Base-by-base conservation (phyloP, 2,113 vertebrate species). In the Herpetotheres cachinnans region DNA sequence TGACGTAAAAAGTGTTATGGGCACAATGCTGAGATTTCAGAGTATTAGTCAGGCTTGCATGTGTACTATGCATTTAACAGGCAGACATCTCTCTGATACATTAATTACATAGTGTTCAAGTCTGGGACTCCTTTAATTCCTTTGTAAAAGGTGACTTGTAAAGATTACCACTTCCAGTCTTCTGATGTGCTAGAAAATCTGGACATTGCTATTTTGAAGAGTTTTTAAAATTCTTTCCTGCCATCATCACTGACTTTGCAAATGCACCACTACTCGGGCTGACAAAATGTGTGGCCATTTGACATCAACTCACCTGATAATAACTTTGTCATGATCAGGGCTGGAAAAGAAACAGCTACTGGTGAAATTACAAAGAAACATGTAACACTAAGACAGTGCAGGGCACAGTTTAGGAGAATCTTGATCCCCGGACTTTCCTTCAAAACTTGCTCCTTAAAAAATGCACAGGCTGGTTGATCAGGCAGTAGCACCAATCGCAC, bases 321-420 rank as follows among this genome's bases (percentile, higher is more conserved):
- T 59, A 13, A 12, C 21, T 78, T 78, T 61, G 32, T 11, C 4
- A 22, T 58, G 32, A 17, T 78, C 22, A 66, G 50, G 55, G 47
- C 22, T 66, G 69, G 58, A 66, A 56, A 76, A 63, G 38, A 65
- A 89, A 32, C 24, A 78, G 12, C 26, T 59, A 19, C 44, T 34
- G 46, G 8, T 70, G 46, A 78, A 80, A 36, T 9, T 8, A 30
- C 5, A 34, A 58, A 78, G 50, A 63, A 66, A 56, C 2, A 1
- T 11, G 1, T 16, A 67, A 30, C 6, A 6, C 13, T 38, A 46
- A n/a, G 32, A 30, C 22, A 38, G 29, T 1, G 0, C 15, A 62
- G 46, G 32, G 12, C 32, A 30, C 13, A 61, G 25, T 46, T 70
- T 30, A 63, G 42, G 44, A 36, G 49, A 55, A 29, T 34, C 25